Evolutionary conservation across 2,113 vertebrate genomes (phyloP).

Genomic region (Cyprinodon brontotheroides): DNA sequence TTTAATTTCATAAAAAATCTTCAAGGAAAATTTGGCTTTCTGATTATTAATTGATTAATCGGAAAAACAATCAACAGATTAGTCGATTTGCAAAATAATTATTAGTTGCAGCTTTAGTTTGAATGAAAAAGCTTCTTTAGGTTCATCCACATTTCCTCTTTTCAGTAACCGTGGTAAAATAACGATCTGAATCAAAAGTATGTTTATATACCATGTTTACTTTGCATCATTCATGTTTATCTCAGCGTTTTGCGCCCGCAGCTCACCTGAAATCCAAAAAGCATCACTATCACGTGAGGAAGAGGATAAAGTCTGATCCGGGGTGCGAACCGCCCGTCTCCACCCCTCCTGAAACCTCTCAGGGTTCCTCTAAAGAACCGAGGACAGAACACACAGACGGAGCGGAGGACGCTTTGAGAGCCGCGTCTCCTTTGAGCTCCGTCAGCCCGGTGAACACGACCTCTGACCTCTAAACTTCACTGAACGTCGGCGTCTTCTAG

Average conservation of each 20-base stretch:
- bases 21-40: too few species aligned
- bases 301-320: slow-evolving; percentile 79
- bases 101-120: too few species aligned
- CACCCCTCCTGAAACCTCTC: slow-evolving; percentile 5
- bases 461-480: neutral
- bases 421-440: neutral
- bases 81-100: too few species aligned
- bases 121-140: too few species aligned
- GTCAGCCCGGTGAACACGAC: neutral
- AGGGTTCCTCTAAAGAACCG: slow-evolving; percentile 29
- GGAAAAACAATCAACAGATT: too few species aligned
- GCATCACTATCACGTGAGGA: slow-evolving; percentile 87
- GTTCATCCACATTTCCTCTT: too few species aligned
- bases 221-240: neutral
- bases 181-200: too few species aligned
- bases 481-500: neutral
- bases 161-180: too few species aligned
- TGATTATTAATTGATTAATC: too few species aligned
- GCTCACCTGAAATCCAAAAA: slow-evolving; percentile 93
- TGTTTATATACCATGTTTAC: too few species aligned
- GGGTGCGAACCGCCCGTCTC: neutral
- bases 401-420: slow-evolving; percentile 24
- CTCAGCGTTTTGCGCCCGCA: slow-evolving; percentile 55
- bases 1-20: too few species aligned
- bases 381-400: slow-evolving; percentile 24